These are phyloP conservation scores for Phalacrocorax pelagicus DNA, from an alignment of 2,113 vertebrate species.

Conservation along the genomic window DNA sequence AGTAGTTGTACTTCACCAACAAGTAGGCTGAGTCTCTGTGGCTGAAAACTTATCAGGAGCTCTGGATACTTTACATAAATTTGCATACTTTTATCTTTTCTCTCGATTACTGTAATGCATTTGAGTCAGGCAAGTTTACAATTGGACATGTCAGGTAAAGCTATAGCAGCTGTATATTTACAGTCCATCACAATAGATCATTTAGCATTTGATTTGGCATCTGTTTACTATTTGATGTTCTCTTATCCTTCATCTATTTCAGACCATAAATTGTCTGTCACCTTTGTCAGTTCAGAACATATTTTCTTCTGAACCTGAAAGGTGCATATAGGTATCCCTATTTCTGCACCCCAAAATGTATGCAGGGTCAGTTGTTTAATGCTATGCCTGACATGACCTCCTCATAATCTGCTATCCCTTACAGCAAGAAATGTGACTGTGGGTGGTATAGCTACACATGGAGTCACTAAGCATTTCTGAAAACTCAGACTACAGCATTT, in stretches of 20 bases:
- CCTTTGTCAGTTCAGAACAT: background rate
- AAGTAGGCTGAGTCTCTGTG: background rate
- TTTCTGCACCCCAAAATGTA: background rate
- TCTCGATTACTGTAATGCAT: background rate
- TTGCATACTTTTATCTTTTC: background rate
- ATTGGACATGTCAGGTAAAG: background rate
- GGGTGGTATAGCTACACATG: background rate
- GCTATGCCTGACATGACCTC: background rate
- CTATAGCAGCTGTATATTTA: background rate
- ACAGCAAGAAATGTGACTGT: background rate
- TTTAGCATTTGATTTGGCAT: background rate
- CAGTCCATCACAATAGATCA: background rate
- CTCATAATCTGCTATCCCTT: background rate
- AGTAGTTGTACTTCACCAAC: background rate
- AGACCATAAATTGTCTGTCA: background rate
- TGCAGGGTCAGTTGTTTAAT: background rate
- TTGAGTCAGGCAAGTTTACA: background rate
- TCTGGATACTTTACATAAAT: background rate
- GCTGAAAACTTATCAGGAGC: background rate
- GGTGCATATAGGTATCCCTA: background rate
- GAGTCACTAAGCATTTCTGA: background rate
- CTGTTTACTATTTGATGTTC: background rate
- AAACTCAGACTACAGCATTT: background rate
- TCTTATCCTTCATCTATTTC: background rate
- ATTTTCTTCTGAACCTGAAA: background rate